These are phyloP conservation scores for Nemotelus nigrinus DNA, from an alignment of 2,888 invertebrate genomes.

Conservation along the genomic window DNA sequence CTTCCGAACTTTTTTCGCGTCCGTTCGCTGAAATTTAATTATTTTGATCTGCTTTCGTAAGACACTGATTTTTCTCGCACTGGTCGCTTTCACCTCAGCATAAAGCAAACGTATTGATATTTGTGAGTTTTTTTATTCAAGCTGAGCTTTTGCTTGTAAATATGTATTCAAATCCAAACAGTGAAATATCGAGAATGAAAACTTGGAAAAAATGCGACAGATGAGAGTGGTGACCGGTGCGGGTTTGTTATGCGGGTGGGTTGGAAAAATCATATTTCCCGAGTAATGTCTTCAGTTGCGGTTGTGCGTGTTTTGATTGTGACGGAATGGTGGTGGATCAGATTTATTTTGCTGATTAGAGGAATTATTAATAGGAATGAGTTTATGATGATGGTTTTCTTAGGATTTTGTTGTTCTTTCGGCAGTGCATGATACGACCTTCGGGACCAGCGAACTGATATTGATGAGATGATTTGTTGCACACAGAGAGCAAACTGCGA, in stretches of 20 bases:
- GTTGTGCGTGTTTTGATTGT: slow-evolving; percentile 16
- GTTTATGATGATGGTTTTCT: neutral
- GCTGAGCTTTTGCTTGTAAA: slow-evolving; percentile 14
- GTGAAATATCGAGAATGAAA: neutral
- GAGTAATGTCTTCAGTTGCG: neutral
- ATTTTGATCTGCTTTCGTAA: slow-evolving; percentile 25
- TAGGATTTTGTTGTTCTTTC: too few species aligned
- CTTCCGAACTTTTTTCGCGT: too few species aligned
- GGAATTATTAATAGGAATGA: neutral
- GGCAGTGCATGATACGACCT: too few species aligned
- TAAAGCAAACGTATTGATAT: slow-evolving; percentile 10
- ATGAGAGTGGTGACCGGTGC: too few species aligned
- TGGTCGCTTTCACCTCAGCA: neutral
- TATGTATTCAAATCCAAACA: neutral
- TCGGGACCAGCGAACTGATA: too few species aligned
- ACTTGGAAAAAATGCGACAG: too few species aligned
- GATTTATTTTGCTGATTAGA: slow-evolving; percentile 36
- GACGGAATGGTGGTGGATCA: neutral
- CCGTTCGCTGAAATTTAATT: slow-evolving; percentile 12
- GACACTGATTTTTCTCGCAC: slow-evolving; percentile 5
- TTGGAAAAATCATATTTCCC: slow-evolving; percentile 3
- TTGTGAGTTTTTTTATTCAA: neutral
- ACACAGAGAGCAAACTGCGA: too few species aligned
- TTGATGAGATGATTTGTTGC: too few species aligned
- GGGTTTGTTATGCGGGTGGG: too few species aligned